phyloP scores from a whole-genome alignment of 2,888 invertebrate species.

The Hirudinaria manillensis region DNA sequence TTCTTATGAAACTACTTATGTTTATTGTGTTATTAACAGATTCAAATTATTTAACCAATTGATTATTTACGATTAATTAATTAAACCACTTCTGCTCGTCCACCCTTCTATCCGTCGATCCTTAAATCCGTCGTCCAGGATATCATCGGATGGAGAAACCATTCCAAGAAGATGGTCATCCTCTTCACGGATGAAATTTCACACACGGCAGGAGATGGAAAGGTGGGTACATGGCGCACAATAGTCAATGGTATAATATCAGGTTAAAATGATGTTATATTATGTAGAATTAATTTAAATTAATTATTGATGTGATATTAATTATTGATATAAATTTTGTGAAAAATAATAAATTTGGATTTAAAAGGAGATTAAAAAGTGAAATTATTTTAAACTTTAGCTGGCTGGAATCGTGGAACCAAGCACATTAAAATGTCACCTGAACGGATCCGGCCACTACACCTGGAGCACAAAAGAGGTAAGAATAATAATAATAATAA shows the following conservation, averaged over 20 bases:
- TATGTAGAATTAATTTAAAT: background rate
- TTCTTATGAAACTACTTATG: too few relatives aligned
- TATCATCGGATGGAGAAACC: slow-evolving; percentile 88
- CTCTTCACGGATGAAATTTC: slow-evolving; percentile 99
- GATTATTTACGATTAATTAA: too few relatives aligned
- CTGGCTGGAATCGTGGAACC: slow-evolving; percentile 53
- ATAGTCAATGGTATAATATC: background rate
- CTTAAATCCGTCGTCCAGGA: slow-evolving; percentile 52
- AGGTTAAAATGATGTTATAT: background rate
- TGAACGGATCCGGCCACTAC: slow-evolving; percentile 45
- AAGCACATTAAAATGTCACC: slow-evolving; percentile 52
- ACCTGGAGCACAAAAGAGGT: slow-evolving; percentile 49
- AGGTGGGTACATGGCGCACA: slow-evolving; percentile 57
- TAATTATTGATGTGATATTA: background rate
- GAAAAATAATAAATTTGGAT: background rate
- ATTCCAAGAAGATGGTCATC: slow-evolving; percentile 83
- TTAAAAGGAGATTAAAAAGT: background rate
- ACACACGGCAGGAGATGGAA: slow-evolving; percentile 99
- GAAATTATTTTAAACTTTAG: slow-evolving; percentile 38
- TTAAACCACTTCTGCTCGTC: background rate
- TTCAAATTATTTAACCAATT: too few relatives aligned
- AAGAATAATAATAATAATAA: background rate
- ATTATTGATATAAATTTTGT: background rate
- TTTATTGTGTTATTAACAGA: too few relatives aligned
- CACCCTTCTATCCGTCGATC: background rate